Base-by-base conservation (phyloP, 2,113 vertebrate genomes). In the Takifugu flavidus region DNA sequence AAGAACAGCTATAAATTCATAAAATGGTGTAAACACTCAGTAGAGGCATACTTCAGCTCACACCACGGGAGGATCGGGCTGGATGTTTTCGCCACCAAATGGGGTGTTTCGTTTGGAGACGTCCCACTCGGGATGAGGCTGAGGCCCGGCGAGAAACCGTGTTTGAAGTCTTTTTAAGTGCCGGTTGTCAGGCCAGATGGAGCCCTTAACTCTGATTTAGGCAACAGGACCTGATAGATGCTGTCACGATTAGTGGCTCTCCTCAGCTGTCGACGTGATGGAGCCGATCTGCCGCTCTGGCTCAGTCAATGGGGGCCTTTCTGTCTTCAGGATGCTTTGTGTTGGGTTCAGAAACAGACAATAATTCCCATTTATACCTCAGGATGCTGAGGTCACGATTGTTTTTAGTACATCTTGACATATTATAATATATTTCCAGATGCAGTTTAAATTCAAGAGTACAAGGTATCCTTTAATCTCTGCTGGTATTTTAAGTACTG, bases 111-210 rank as follows among this genome's bases (percentile, higher is more conserved):
- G 70, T 53, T 12, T 47, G 25, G 67, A 75, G 65, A 72, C 53
- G 45, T 70, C 60, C 61, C 55, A 65, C 15, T 28, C n/a, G 66
- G 65, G 62, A 46, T 61, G 47, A 70, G 70, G 20, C 20, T 20
- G 20, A 20, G 20, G 65, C 65, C 26, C 61, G 67, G 65, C 59
- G 31, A 64, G 62, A 66, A 66, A 59, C 74, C 49, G 28, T 15
- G 73, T 75, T 76, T 80, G 83, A 80, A 57, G 67, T 53, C 34
- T 39, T 54, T 71, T 65, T 80, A 87, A 88, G 83, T 80, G 79
- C 49, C 13, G 79, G 72, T 74, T 83, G 83, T 88, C 79, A 81
- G 62, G 26, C 65, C 55, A 29, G 63, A 74, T 39, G n/a, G 57
- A 49, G 49, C 75, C 71, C 81, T 78, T 69, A 60, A 46, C 63